Base-by-base conservation (phyloP, 1,140 invertebrate genomes). In the Tyrophagus putrescentiae region DNA sequence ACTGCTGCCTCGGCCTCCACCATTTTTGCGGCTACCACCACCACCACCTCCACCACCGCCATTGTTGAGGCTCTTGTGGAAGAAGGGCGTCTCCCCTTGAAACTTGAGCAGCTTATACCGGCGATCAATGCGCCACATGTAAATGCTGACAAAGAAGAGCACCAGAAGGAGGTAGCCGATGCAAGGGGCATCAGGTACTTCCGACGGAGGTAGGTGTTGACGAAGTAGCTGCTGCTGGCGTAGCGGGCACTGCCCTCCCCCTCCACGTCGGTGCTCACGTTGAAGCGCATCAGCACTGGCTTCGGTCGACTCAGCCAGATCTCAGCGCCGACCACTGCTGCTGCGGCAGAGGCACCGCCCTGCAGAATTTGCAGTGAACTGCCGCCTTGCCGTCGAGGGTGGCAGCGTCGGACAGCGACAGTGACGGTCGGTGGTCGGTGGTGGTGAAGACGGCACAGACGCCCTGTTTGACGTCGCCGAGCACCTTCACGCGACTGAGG, bases 371-470 rank as follows among this genome's bases (percentile, higher is more conserved):
- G n/a, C n/a, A n/a, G n/a, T n/a, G n/a, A n/a, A n/a, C n/a, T n/a
- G n/a, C n/a, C n/a, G n/a, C n/a, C n/a, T n/a, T n/a, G n/a, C n/a
- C n/a, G n/a, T n/a, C n/a, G n/a, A n/a, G n/a, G n/a, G n/a, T n/a
- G n/a, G n/a, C n/a, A n/a, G n/a, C n/a, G n/a, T n/a, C n/a, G n/a
- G n/a, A n/a, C n/a, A n/a, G n/a, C n/a, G n/a, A n/a, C n/a, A n/a
- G n/a, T n/a, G n/a, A n/a, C n/a, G n/a, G n/a, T n/a, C n/a, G n/a
- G n/a, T n/a, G 45, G 21, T 16, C n/a, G 28, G 6, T 57, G 44
- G 28, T 1, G 28, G 1, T 60, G 29, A 65, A 65, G 11, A 41
- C 6, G 2, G 67, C 60, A 63, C 67, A 68, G 54, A 65, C 64
- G 11, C 58, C 52, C 57, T 68, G 64, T 36, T 62, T 63, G 9